phyloP scores from a whole-genome alignment of 2,113 vertebrate genomes.

The Megaptera novaeangliae region DNA sequence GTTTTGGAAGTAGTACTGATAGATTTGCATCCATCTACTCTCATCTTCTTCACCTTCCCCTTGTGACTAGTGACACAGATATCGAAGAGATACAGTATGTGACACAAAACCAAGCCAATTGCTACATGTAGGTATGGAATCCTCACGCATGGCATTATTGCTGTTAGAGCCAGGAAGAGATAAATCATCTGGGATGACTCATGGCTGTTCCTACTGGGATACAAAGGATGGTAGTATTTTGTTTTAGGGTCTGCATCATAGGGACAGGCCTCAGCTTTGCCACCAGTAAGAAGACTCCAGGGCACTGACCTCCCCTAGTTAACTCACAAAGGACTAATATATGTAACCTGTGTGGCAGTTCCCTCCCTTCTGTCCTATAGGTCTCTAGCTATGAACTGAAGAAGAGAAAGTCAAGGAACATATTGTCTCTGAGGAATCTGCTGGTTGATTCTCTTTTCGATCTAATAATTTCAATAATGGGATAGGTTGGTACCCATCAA shows the following conservation, averaged over 20 bases:
- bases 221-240: not conserved
- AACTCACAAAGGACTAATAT: not conserved
- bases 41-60: not conserved
- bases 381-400: not conserved
- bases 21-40: not conserved
- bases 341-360: not conserved
- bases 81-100: not conserved
- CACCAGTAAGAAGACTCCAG: not conserved
- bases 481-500: not conserved
- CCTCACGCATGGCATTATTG: not conserved
- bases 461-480: not conserved
- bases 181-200: not conserved
- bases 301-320: not conserved
- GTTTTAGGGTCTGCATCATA: not conserved
- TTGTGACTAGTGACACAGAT: not conserved
- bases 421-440: not conserved
- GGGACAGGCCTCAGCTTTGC: not conserved
- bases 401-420: not conserved
- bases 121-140: not conserved
- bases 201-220: not conserved
- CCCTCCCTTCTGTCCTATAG: not conserved
- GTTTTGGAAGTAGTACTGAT: not conserved
- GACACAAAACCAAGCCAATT: not conserved
- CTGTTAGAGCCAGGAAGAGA: not conserved
- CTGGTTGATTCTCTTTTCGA: not conserved